Base-by-base conservation (phyloP, 2,113 vertebrate genomes). In the Brienomyrus longianalis region DNA sequence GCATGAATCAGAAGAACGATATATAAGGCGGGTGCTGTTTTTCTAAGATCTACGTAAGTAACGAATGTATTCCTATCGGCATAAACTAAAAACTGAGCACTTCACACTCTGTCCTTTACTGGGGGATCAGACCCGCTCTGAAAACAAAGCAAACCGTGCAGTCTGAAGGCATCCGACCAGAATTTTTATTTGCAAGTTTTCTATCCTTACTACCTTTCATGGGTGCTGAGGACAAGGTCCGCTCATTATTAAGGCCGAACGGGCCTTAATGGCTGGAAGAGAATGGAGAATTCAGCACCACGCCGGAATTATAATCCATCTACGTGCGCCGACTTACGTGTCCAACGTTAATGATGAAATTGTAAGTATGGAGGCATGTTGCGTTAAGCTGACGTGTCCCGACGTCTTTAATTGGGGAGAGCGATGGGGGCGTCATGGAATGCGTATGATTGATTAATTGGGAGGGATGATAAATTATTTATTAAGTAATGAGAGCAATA, bases 371-470 rank as follows among this genome's bases (percentile, higher is more conserved):
- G 50, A 47, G 52, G 10, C 2, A 5, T 23, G 51, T 19, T 7
- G 48, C 19, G 15, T n/a, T 11, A 74, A 77, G 19, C 13, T 50
- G 59, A 52, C 85, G 45, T 50, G 83, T 31, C 66, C 9, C 17
- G 50, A 80, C 51, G 27, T 45, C 51, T 83, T 87, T 56, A 88
- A 80, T 83, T 88, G 86, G 27, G n/a, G 48, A 15, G 17, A 39
- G 13, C 15, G 54, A 88, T 10, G 87, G 56, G 52, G 87, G 8
- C 27, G 2, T 31, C 15, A 54, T 80, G 70, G 90, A 83, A 35
- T 56, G 77, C 21, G 35, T 62, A 83, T 90, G 90, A 90, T 90
- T 90, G 90, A 90, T 90, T 83, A 90, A 90, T 90, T 88, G 87
- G 45, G 86, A 56, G 86, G 50, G 21, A 88, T 48, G 86, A 62